Conservation (phyloP, 1,140 invertebrate species). For the Formica selysi region DNA sequence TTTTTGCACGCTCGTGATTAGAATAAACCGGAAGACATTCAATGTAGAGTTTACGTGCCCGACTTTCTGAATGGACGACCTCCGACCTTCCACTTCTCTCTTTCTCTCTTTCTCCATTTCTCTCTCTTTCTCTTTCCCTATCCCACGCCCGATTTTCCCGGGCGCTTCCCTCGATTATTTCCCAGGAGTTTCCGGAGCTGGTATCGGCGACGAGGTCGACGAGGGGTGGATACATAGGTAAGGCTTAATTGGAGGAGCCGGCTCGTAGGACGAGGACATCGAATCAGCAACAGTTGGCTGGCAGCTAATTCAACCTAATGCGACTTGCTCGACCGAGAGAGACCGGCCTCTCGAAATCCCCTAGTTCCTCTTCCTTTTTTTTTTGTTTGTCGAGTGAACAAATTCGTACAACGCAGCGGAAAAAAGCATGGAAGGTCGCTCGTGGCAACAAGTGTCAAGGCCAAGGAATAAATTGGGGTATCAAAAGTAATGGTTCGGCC, state of each 20-base stretch:
- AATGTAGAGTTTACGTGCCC: constrained; percentile 20
- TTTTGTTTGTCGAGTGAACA: constrained; percentile 18
- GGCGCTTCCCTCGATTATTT: constrained; percentile 43
- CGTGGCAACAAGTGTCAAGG: constrained; percentile 38
- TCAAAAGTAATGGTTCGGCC: neutral
- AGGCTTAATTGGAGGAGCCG: constrained; percentile 55
- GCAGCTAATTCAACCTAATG: constrained; percentile 45
- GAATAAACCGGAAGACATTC: neutral
- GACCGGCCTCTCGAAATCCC: constrained; percentile 23
- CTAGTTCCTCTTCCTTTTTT: neutral
- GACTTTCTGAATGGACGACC: constrained; percentile 38
- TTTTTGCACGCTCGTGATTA: constrained; percentile 37
- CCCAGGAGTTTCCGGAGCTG: constrained; percentile 51
- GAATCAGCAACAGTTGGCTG: constrained; percentile 69
- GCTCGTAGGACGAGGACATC: constrained; percentile 52
- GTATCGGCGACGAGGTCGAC: constrained; percentile 30
- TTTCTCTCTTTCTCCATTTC: neutral
- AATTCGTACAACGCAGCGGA: constrained; percentile 28
- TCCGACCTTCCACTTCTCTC: constrained; percentile 26
- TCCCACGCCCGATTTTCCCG: constrained; percentile 30
- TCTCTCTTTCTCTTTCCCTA: neutral
- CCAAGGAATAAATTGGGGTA: neutral
- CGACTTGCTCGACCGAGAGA: constrained; percentile 31
- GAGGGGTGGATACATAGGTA: constrained; percentile 21
- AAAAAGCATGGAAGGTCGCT: constrained; percentile 9